Conservation (phyloP, 2,888 invertebrate species). For the Dexiosoma caninum region DNA sequence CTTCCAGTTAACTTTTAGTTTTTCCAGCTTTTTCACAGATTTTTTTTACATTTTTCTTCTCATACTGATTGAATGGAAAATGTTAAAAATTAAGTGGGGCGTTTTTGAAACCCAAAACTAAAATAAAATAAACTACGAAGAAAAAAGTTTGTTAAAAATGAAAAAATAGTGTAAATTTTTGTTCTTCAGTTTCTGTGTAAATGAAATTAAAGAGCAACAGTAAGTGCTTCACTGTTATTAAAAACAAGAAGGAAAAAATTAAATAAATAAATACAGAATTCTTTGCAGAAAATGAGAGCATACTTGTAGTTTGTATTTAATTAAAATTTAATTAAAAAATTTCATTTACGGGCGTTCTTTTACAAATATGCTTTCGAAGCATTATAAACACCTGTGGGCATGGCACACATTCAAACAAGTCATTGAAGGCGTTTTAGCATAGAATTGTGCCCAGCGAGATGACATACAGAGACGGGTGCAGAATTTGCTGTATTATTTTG, state of each 20-base stretch:
- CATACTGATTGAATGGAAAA: constrained; percentile 5
- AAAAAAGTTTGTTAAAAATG: background rate
- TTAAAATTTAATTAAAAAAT: too few relatives aligned
- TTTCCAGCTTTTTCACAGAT: background rate
- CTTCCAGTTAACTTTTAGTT: background rate
- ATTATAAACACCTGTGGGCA: too few relatives aligned
- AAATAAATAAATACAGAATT: background rate
- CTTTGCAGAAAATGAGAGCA: background rate
- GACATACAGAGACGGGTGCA: too few relatives aligned
- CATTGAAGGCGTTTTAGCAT: too few relatives aligned
- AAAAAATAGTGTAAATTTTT: background rate
- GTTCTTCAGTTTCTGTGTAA: background rate
- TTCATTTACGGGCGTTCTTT: too few relatives aligned
- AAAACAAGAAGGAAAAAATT: too few relatives aligned
- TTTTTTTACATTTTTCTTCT: background rate
- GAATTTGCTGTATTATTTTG: too few relatives aligned
- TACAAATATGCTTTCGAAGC: too few relatives aligned
- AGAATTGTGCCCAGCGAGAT: too few relatives aligned
- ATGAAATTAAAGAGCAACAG: background rate
- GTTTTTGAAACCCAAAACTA: background rate
- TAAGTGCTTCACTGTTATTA: background rate
- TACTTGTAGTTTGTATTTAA: background rate
- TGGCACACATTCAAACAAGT: too few relatives aligned
- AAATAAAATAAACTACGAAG: too few relatives aligned
- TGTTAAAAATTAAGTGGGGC: constrained; percentile 1